These are phyloP conservation scores for Microplitis demolitor DNA, from an alignment of 1,140 invertebrate genomes.

Conservation along the genomic window DNA sequence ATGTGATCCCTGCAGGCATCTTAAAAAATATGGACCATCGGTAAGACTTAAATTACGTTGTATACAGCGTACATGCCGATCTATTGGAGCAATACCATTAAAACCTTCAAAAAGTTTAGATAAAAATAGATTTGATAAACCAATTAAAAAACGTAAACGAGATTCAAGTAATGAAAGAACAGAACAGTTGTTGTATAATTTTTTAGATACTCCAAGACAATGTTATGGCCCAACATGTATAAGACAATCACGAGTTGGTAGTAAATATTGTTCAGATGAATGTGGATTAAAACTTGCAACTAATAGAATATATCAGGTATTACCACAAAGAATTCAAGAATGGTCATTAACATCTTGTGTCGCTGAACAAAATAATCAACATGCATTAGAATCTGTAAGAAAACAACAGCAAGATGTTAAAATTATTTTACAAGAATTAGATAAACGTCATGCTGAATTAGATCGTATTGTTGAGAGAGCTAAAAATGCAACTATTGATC, in stretches of 20 bases:
- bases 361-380: slow-evolving; percentile 86
- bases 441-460: slow-evolving; percentile 76
- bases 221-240: slow-evolving; percentile 91
- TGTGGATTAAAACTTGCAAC: slow-evolving; percentile 93
- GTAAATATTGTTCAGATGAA: slow-evolving; percentile 94
- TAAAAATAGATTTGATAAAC: slow-evolving; percentile 51
- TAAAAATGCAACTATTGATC: slow-evolving; percentile 71
- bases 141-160: slow-evolving; percentile 54
- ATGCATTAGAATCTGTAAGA: slow-evolving; percentile 81
- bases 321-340: slow-evolving; percentile 92
- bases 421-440: slow-evolving; percentile 76
- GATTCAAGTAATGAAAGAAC: slow-evolving; percentile 64
- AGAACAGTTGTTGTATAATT: slow-evolving; percentile 40
- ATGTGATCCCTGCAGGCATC: slow-evolving; percentile 81
- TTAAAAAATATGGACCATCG: slow-evolving; percentile 77
- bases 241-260: slow-evolving; percentile 76
- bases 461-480: slow-evolving; percentile 82
- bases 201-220: slow-evolving; percentile 68
- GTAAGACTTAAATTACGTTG: slow-evolving; percentile 74
- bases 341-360: slow-evolving; percentile 89
- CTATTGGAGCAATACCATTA: slow-evolving; percentile 47
- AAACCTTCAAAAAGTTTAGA: slow-evolving; percentile 55
- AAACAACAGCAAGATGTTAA: slow-evolving; percentile 78
- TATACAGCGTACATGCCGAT: slow-evolving; percentile 64
- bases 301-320: slow-evolving; percentile 79